Base-by-base conservation (phyloP, 2,888 invertebrate species). In the Erebia ligea region DNA sequence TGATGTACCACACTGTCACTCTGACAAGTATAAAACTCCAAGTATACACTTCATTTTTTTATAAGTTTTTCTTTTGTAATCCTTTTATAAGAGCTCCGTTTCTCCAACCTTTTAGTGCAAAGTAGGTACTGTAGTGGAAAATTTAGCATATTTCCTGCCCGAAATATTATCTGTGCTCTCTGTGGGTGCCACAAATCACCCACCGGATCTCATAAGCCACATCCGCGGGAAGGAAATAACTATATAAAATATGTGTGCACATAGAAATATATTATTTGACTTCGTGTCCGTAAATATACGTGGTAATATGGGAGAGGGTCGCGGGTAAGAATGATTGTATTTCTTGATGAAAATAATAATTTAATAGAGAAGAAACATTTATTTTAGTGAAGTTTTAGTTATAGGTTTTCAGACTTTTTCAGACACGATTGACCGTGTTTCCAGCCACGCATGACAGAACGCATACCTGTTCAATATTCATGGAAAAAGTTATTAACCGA, bases 151-250 rank as follows among this genome's bases (percentile, higher is more conserved):
- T 64, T 64, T 66, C 56, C 54, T 66, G 45, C 45, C 52, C 17
- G 21, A 66, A 57, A 66, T 66, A 57, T 56, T 66, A 45, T 56
- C 56, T 45, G 45, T 19, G 4, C 19, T 11, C 52, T 52, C 10
- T 13, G 56, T 52, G 64, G 68, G 76, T 73, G 84, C 89, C 90
- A 94, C 94, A 94, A 94, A 94, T 94, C 94, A 94, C 93, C 87
- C 76, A 84, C 89, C 94, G 94, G 94, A 94, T 94, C 94, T 94
- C 94, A 69, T 57, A 64, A 64, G 64, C 69, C 64, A 58, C 64
- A 50, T 69, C 69, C 69, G 40, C 25, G 54, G 66, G 57, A 66
- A 52, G 56, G 66, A 66, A 57, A 19, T 17, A 42, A 64, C 10
- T 11, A 42, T 66, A 66, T 66, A 66, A 57, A 57, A 56, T 45